A percentile compares a stretch with the other conserved stretches of the same genome.
phyloP scores from a whole-genome alignment of 2,797 vertebrate genomes.

The Astyanax mexicanus region DNA sequence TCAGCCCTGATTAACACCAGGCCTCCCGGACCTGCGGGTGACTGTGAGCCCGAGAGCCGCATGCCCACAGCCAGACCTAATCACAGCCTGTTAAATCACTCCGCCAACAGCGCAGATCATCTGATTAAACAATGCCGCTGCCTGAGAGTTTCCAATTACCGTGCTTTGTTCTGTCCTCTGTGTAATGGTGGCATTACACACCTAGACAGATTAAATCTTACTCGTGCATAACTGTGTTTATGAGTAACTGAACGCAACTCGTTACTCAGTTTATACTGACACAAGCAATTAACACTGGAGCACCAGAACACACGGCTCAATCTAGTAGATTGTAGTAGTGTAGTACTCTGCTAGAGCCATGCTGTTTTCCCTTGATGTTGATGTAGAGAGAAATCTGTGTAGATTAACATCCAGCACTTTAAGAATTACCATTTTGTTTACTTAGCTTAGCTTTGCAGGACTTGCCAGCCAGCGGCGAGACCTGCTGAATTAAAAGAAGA shows the following conservation, averaged over 20 bases:
- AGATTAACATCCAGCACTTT: no score
- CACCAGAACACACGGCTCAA: background rate
- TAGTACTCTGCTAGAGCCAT: background rate
- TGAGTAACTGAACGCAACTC: background rate
- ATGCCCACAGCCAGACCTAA: slow-evolving; percentile 2
- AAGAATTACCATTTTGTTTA: no score
- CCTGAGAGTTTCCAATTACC: background rate
- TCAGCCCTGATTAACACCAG: slow-evolving; percentile 40
- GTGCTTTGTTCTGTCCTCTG: background rate
- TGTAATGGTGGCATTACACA: background rate
- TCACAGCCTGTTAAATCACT: slow-evolving; percentile 8
- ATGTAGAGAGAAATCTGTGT: no score
- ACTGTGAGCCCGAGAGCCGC: slow-evolving; percentile 18
- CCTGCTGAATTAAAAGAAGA: no score
- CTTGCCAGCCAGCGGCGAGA: no score
- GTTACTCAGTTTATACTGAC: background rate
- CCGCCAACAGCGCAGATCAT: background rate
- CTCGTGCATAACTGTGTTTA: background rate
- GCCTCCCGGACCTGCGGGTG: slow-evolving; percentile 22
- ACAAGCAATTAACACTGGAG: background rate
- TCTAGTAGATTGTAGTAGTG: background rate
- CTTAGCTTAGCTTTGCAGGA: no score
- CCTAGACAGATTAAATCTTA: background rate
- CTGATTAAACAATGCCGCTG: background rate
- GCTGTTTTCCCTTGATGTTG: no score